Base-by-base conservation (phyloP, 2,888 invertebrate genomes). In the Pegoplata infirma region DNA sequence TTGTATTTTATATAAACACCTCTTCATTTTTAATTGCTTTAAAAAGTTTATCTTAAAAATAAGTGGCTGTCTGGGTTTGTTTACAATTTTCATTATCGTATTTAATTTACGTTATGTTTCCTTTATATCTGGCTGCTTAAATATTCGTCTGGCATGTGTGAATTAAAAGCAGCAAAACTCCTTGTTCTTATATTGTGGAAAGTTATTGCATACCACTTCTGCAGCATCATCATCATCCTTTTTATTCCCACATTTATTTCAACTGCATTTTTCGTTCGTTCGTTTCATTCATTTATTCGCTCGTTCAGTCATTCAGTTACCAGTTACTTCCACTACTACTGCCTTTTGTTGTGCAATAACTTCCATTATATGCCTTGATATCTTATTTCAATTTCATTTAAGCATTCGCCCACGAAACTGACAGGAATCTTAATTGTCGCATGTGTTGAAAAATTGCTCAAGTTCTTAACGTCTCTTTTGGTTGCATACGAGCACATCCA, bases 371-470 rank as follows among this genome's bases (percentile, higher is more conserved):
- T 36, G 28, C 3, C 53, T 71, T 63, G 71, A 72, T 72, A 76
- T 76, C 76, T 76, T 76, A 76, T 76, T 76, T 76, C 59, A 76
- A 61, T 76, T 71, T 32, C 55, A 63, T 76, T 76, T 72, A 72
- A 72, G 44, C 76, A 49, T 63, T 76, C 76, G 76, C 76, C 76
- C 76, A 76, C 76, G 61, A 72, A 76, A 67, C 71, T 76, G 76
- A 76, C 76, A 66, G 67, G 61, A 67, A 76, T 72, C 67, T 72
- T 76, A 76, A 76, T 76, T 76, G 76, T 63, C 76, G 72, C 67
- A 72, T 76, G 76, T 72, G 64, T 76, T 76, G 71, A 76, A 76
- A 76, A 66, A 67, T 63, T 67, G 12, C 61, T 76, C 7, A 40
- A 55, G 32, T 63, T 71, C 51, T 69, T 47, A 49, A 40, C 49